Evolutionary conservation across 2,888 invertebrate species (phyloP).

Genomic region (Pinctada fucata): DNA sequence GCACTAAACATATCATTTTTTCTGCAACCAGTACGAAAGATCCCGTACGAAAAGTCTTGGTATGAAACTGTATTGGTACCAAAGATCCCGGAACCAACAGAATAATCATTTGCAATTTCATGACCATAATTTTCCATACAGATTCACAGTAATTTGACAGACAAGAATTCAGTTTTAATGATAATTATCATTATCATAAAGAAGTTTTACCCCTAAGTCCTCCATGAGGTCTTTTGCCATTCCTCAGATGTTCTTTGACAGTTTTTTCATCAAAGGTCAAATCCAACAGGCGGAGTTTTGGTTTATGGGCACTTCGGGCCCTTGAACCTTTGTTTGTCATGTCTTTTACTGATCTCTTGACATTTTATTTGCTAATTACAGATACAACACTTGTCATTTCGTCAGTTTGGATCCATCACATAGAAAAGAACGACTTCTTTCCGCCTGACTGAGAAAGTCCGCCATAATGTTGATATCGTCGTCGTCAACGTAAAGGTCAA

Average conservation of each 20-base stretch:
- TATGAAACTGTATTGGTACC: too few relatives aligned
- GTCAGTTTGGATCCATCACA: not conserved
- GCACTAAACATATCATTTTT: too few relatives aligned
- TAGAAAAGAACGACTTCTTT: not conserved
- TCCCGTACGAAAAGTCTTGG: too few relatives aligned
- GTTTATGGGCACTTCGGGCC: slow-evolving; percentile 28
- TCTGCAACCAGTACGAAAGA: too few relatives aligned
- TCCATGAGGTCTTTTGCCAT: slow-evolving; percentile 50
- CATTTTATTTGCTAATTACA: slow-evolving; percentile 13
- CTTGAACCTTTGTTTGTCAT: slow-evolving; percentile 40
- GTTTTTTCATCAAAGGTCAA: slow-evolving; percentile 36
- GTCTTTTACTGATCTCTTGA: not conserved
- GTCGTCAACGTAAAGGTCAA: slow-evolving; percentile 48
- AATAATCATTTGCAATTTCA: too few relatives aligned
- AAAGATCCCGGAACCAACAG: too few relatives aligned
- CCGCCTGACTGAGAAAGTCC: slow-evolving; percentile 8
- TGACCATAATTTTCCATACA: too few relatives aligned
- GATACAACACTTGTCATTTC: not conserved
- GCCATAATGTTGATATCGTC: slow-evolving; percentile 59
- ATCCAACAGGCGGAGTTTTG: slow-evolving; percentile 37
- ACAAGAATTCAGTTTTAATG: too few relatives aligned
- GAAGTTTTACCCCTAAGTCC: slow-evolving; percentile 45
- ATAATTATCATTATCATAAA: too few relatives aligned
- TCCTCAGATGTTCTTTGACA: slow-evolving; percentile 29
- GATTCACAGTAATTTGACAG: too few relatives aligned